Evolutionary conservation across 1,140 invertebrate species (phyloP).

Genomic region (Conus ventricosus): DNA sequence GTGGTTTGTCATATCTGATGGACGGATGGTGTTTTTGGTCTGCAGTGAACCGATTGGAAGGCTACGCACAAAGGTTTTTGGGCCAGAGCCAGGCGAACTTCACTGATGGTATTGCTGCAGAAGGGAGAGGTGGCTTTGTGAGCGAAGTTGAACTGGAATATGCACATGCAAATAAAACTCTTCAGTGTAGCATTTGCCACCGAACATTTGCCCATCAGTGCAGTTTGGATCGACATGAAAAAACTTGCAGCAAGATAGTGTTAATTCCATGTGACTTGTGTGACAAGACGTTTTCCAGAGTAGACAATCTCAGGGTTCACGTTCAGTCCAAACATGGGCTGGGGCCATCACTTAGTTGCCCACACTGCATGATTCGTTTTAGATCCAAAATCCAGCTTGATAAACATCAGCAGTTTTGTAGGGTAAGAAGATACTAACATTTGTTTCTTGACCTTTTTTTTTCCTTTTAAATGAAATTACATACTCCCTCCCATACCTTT

Average conservation of each 20-base stretch:
- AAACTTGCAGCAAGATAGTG: slow-evolving; percentile 10
- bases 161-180: not conserved
- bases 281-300: slow-evolving; percentile 29
- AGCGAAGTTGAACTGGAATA: not conserved
- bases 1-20: not conserved
- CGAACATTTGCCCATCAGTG: not conserved
- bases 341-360: slow-evolving; percentile 20
- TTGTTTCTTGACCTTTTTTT: too few species aligned
- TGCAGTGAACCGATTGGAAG: slow-evolving; percentile 9
- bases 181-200: slow-evolving; percentile 14
- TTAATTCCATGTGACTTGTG: slow-evolving; percentile 29
- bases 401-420: slow-evolving; percentile 11
- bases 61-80: slow-evolving; percentile 16
- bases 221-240: slow-evolving; percentile 22
- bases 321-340: slow-evolving; percentile 26
- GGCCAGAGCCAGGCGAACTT: not conserved
- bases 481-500: too few species aligned
- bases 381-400: slow-evolving; percentile 19
- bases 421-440: not conserved
- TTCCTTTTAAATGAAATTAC: too few species aligned
- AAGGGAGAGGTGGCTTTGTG: not conserved
- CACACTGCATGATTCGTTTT: slow-evolving; percentile 23
- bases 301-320: slow-evolving; percentile 22
- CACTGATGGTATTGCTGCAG: not conserved
- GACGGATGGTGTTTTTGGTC: slow-evolving; percentile 10